Evolutionary conservation across 2,797 vertebrate genomes (phyloP).

Genomic region (Sphenopsis melanotis): DNA sequence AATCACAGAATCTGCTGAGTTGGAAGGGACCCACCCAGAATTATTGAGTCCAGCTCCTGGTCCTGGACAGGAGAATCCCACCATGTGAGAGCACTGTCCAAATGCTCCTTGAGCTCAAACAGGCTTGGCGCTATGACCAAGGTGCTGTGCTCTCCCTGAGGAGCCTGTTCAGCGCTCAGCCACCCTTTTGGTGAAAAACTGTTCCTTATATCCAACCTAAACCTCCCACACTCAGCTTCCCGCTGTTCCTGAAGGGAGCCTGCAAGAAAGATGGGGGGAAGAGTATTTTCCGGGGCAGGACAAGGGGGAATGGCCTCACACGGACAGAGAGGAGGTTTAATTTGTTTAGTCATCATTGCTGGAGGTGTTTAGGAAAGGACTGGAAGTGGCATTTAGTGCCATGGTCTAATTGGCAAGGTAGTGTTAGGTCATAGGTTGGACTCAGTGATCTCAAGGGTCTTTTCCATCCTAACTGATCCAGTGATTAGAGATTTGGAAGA

Average conservation of each 20-base stretch:
- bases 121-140: fast-evolving
- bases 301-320: neutral
- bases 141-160: neutral
- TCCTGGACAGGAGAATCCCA: neutral
- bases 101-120: fast-evolving
- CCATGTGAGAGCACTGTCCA: neutral
- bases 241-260: neutral
- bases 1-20: neutral
- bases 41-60: fast-evolving
- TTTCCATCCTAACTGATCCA: neutral
- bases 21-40: neutral
- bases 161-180: neutral
- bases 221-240: neutral
- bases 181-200: neutral
- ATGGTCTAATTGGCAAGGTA: too few relatives aligned
- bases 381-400: neutral
- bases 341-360: neutral
- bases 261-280: neutral
- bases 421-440: neutral
- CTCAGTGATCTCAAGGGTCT: neutral
- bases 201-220: neutral
- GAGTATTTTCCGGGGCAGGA: neutral
- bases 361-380: neutral
- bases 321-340: neutral
- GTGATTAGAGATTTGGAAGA: neutral